A percentile compares a stretch with the other conserved stretches of the same genome.
Evolutionary conservation across 2,888 invertebrate genomes (phyloP).

Genomic region (Plusia festucae): DNA sequence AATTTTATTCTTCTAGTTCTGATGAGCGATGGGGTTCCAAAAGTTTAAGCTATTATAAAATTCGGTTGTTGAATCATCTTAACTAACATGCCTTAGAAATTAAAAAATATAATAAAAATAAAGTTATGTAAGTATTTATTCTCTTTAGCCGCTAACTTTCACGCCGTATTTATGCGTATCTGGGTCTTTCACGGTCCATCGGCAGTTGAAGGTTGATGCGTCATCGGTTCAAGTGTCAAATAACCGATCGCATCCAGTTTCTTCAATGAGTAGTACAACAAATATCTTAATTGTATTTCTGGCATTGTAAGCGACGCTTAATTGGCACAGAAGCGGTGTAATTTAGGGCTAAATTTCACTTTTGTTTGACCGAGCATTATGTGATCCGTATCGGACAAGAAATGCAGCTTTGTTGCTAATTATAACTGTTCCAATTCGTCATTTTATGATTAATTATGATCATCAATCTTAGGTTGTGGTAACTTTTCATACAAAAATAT

Average conservation of each 20-base stretch:
- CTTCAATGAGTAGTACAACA: slow-evolving; percentile 8
- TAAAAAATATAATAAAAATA: no score
- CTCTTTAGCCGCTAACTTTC: slow-evolving; percentile 15
- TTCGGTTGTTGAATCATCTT: no score
- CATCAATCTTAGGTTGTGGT: no score
- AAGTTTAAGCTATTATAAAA: no score
- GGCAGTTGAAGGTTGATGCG: slow-evolving; percentile 42
- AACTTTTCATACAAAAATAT: no score
- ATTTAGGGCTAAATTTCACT: background rate
- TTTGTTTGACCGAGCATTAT: background rate
- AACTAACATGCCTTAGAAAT: no score
- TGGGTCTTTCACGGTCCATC: slow-evolving; percentile 31
- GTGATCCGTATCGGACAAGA: background rate
- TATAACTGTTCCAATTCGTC: background rate
- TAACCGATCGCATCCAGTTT: slow-evolving; percentile 6
- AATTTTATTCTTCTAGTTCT: no score
- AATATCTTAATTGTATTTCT: slow-evolving; percentile 23
- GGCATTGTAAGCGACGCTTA: slow-evolving; percentile 2
- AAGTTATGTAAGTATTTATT: no score
- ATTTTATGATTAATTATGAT: background rate
- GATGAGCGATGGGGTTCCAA: no score
- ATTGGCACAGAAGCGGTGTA: background rate
- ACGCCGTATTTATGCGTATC: slow-evolving; percentile 17
- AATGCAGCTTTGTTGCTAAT: background rate
- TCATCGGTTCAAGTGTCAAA: slow-evolving; percentile 32